These are phyloP conservation scores for Noctilio leporinus DNA, from an alignment of 2,113 vertebrate genomes.

Conservation along the genomic window DNA sequence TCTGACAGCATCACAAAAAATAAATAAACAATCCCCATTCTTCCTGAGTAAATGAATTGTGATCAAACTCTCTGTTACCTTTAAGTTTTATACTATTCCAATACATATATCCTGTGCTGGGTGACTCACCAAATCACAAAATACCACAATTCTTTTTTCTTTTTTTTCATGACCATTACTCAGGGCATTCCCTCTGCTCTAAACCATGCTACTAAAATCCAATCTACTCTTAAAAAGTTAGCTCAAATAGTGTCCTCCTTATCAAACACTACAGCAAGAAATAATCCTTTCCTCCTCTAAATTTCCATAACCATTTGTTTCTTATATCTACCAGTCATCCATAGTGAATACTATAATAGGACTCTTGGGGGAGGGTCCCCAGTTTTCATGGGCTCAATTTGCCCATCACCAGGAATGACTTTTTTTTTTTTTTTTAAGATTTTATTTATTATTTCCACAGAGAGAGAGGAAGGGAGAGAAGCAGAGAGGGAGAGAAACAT, in stretches of 20 bases:
- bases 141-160: neutral
- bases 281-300: neutral
- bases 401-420: too few species aligned
- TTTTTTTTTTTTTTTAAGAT: too few species aligned
- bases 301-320: neutral
- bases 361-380: too few species aligned
- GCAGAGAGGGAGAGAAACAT: too few species aligned
- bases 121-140: neutral
- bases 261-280: neutral
- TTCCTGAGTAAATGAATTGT: neutral
- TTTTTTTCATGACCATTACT: neutral
- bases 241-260: neutral
- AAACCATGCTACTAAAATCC: neutral
- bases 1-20: neutral
- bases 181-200: neutral
- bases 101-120: neutral
- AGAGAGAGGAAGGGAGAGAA: too few species aligned
- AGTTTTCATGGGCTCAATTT: too few species aligned
- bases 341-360: neutral
- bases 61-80: neutral
- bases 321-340: neutral
- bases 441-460: too few species aligned
- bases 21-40: neutral
- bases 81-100: neutral
- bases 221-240: neutral